A percentile compares a stretch with the other conserved stretches of the same genome.
phyloP scores from a whole-genome alignment of 2,888 invertebrate species.

The Hofmannophila pseudospretella region DNA sequence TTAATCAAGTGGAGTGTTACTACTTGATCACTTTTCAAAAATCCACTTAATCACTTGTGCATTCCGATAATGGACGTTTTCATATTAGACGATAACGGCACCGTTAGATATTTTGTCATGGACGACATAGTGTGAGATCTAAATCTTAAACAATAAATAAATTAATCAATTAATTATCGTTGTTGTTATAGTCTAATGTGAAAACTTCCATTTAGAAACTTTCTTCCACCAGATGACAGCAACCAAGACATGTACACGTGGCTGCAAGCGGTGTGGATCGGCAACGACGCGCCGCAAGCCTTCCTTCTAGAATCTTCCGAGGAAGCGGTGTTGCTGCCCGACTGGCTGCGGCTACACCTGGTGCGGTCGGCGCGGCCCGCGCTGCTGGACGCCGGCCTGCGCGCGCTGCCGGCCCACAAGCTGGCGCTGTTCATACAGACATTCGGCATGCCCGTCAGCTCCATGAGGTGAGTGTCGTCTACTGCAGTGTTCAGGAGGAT shows the following conservation, averaged over 20 bases:
- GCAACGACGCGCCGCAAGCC: slow-evolving; percentile 85
- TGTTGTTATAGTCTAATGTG: too few relatives aligned
- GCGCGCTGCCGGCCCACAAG: slow-evolving; percentile 91
- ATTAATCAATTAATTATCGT: too few relatives aligned
- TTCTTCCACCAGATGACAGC: slow-evolving; percentile 60
- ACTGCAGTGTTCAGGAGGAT: slow-evolving; percentile 9
- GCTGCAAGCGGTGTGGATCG: slow-evolving; percentile 84
- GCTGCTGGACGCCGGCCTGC: slow-evolving; percentile 90
- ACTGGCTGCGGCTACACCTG: slow-evolving; percentile 95
- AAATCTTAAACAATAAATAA: too few relatives aligned
- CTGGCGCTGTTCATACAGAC: slow-evolving; percentile 96
- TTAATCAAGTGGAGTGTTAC: too few relatives aligned
- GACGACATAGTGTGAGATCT: too few relatives aligned
- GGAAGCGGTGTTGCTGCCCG: slow-evolving; percentile 90
- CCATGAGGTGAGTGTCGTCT: slow-evolving; percentile 81
- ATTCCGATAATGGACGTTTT: too few relatives aligned
- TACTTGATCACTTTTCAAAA: too few relatives aligned
- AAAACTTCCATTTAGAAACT: too few relatives aligned
- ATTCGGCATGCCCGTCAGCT: slow-evolving; percentile 94
- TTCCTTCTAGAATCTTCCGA: slow-evolving; percentile 84
- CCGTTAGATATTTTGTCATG: too few relatives aligned
- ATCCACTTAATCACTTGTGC: too few relatives aligned
- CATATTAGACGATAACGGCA: too few relatives aligned
- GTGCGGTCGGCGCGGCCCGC: slow-evolving; percentile 89
- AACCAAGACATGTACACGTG: slow-evolving; percentile 83